Percentiles rank a stretch among this genome's conserved stretches.
phyloP scores from a whole-genome alignment of 2,888 invertebrate genomes.

The Apodemia zela region DNA sequence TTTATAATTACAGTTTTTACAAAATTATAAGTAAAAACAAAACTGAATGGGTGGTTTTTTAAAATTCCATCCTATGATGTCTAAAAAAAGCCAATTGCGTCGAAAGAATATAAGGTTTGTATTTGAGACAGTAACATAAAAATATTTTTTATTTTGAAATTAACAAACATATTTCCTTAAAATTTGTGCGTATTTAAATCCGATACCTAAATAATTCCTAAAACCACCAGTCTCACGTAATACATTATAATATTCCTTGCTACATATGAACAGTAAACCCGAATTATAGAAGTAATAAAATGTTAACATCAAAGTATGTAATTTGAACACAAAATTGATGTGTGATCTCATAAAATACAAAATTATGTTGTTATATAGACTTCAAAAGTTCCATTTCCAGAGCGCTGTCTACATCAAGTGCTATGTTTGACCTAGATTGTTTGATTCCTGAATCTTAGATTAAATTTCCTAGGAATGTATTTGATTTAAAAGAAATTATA shows the following conservation, averaged over 20 bases:
- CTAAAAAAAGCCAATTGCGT: no score
- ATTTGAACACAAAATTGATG: neutral
- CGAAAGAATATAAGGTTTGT: no score
- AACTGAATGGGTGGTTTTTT: no score
- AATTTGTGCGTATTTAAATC: neutral
- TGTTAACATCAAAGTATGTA: conserved; percentile 9
- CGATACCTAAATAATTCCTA: neutral
- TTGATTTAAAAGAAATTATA: neutral
- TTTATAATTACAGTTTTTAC: no score
- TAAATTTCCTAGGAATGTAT: neutral
- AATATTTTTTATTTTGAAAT: no score
- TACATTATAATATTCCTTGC: neutral
- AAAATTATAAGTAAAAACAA: no score
- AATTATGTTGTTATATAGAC: conserved; percentile 7
- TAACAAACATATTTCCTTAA: neutral
- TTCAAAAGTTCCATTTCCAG: conserved; percentile 8
- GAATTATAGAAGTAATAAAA: neutral
- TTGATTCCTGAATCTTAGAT: neutral
- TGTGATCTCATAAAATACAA: conserved; percentile 2
- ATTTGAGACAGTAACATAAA: no score
- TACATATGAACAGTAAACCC: neutral
- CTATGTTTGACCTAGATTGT: neutral
- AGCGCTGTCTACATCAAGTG: neutral
- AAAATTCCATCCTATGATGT: no score
- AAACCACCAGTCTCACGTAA: neutral